Percentiles rank a stretch among this genome's conserved stretches.
phyloP scores from a whole-genome alignment of 2,888 invertebrate genomes.

The Macrostomum cliftonense region DNA sequence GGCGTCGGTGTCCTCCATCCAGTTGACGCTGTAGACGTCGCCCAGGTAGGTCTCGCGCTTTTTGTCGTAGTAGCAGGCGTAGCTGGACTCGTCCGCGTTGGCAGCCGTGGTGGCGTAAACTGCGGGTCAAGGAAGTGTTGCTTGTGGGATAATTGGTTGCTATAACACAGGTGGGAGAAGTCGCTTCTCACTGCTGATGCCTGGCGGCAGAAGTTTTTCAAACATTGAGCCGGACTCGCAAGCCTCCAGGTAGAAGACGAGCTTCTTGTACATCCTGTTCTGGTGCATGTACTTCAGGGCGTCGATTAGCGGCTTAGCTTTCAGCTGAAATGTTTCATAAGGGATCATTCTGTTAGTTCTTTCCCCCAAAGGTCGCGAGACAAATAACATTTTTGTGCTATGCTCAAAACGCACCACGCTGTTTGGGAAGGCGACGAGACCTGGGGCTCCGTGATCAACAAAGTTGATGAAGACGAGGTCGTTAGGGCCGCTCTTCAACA shows the following conservation, averaged over 20 bases:
- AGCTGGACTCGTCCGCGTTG: constrained; percentile 44
- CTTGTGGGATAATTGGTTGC: no score
- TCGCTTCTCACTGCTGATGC: constrained; percentile 35
- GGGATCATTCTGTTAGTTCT: no score
- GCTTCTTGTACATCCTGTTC: constrained; percentile 39
- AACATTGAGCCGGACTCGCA: constrained; percentile 50
- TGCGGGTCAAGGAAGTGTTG: constrained; percentile 21
- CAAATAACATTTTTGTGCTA: no score
- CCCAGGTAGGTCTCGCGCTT: constrained; percentile 42
- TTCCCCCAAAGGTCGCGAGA: no score
- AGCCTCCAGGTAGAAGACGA: constrained; percentile 47
- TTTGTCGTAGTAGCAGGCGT: constrained; percentile 45
- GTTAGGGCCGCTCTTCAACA: constrained; percentile 40
- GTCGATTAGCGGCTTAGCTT: constrained; percentile 31
- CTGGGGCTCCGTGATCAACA: constrained; percentile 47
- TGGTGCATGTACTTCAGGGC: constrained; percentile 38
- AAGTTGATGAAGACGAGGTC: constrained; percentile 47
- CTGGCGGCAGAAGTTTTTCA: constrained; percentile 38
- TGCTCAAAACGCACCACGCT: constrained; percentile 32
- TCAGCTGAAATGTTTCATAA: constrained; percentile 21
- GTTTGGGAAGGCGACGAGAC: constrained; percentile 43
- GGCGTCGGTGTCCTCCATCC: constrained; percentile 46
- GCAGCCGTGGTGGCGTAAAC: constrained; percentile 47
- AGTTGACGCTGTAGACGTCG: constrained; percentile 46
- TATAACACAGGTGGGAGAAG: no score